Conservation (phyloP, 2,797 vertebrate species). For the Dendrocincla fuliginosa region DNA sequence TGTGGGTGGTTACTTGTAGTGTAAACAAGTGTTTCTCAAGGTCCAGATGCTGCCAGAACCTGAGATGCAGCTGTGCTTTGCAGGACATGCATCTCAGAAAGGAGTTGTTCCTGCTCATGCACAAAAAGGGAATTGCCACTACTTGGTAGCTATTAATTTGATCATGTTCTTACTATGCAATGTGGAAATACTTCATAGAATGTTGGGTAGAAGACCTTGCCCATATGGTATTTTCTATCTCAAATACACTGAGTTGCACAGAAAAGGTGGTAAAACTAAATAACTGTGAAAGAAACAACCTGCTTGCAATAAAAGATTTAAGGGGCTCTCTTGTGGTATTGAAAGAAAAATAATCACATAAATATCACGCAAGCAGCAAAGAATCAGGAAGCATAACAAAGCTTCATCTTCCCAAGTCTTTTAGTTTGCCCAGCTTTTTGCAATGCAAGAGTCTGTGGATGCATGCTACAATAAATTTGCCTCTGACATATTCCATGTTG, state of each 20-base stretch:
- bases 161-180: not conserved
- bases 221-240: not conserved
- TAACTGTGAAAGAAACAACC: not conserved
- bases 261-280: not conserved
- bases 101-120: not conserved
- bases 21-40: not conserved
- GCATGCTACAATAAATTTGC: not conserved
- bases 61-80: not conserved
- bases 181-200: not conserved
- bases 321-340: not conserved
- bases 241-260: not conserved
- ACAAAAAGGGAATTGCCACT: not conserved
- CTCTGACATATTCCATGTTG: not conserved
- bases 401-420: not conserved
- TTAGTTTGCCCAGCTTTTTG: not conserved
- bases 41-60: not conserved
- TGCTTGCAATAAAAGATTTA: not conserved
- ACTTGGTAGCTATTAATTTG: not conserved
- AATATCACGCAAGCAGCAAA: not conserved
- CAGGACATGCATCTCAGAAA: not conserved
- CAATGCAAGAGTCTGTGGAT: not conserved
- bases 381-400: not conserved
- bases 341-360: not conserved
- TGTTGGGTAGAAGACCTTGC: not conserved
- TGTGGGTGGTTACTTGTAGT: not conserved